These are phyloP conservation scores for Clarias pachynema DNA, from an alignment of 2,797 vertebrate genomes.

Conservation along the genomic window DNA sequence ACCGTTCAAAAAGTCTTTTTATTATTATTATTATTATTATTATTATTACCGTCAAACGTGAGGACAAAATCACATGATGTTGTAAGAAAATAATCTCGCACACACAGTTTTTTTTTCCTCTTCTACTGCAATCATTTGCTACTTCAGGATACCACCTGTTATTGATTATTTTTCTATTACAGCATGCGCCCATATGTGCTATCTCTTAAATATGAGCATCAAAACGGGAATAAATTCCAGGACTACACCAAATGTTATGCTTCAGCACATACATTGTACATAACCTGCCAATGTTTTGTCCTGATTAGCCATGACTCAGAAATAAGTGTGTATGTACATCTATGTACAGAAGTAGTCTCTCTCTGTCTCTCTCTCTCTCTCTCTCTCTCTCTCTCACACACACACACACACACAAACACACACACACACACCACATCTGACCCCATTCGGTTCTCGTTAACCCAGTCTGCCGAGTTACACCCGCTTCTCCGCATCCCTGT, in stretches of 20 bases:
- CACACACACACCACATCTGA: background rate
- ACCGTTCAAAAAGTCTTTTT: background rate
- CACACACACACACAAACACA: too few species aligned
- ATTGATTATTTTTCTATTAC: background rate
- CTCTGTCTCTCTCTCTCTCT: too few species aligned
- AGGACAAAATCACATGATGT: too few species aligned
- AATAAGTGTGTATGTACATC: background rate
- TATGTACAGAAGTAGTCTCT: background rate
- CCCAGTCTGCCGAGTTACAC: slow-evolving; percentile 21
- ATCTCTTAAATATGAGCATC: background rate
- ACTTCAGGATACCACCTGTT: background rate
- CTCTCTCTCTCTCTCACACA: too few species aligned
- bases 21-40: too few species aligned
- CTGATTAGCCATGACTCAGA: background rate
- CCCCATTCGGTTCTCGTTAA: slow-evolving; percentile 8
- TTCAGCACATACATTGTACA: background rate
- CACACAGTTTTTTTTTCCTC: background rate
- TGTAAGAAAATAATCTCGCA: too few species aligned
- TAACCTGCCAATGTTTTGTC: background rate
- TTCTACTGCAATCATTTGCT: background rate
- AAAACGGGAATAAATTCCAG: background rate
- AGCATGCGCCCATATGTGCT: background rate
- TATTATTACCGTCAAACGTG: too few species aligned
- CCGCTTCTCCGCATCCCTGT: slow-evolving; percentile 23
- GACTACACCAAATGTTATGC: background rate